Conservation (phyloP, 2,888 invertebrate species). For the Bombyx huttoni region DNA sequence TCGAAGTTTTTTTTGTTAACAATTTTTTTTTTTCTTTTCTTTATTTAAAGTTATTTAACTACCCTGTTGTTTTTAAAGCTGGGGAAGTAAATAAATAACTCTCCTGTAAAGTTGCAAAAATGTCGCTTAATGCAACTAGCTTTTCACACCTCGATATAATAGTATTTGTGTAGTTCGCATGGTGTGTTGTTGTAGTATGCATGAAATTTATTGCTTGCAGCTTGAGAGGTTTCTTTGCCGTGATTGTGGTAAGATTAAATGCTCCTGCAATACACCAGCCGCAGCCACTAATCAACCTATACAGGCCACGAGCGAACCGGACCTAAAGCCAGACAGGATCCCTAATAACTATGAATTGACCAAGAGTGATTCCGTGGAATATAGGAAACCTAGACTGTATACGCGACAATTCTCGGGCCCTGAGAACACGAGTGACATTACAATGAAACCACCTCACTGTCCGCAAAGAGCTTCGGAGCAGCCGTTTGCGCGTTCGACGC, state of each 20-base stretch:
- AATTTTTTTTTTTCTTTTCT: too few species aligned
- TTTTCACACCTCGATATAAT: too few species aligned
- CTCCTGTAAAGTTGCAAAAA: too few species aligned
- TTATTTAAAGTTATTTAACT: too few species aligned
- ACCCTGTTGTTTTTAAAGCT: too few species aligned
- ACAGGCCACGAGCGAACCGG: constrained; percentile 14
- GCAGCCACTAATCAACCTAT: constrained; percentile 19
- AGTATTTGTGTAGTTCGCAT: constrained; percentile 3
- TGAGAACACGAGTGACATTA: constrained; percentile 16
- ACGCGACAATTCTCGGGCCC: constrained; percentile 36
- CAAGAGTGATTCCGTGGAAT: constrained; percentile 32
- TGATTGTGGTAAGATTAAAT: constrained; percentile 79
- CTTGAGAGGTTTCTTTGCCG: constrained; percentile 82
- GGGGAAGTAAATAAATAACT: too few species aligned
- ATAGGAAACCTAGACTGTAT: constrained; percentile 29
- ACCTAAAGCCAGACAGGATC: constrained; percentile 13
- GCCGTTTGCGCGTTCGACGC: constrained; percentile 39
- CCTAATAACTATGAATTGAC: constrained; percentile 14
- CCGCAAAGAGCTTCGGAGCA: constrained; percentile 38
- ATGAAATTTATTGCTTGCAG: constrained; percentile 77
- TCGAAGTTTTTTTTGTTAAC: too few species aligned
- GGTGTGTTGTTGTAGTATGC: constrained; percentile 61
- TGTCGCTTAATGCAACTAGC: too few species aligned
- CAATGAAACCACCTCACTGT: constrained; percentile 15
- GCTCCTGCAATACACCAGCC: constrained; percentile 61